phyloP scores from a whole-genome alignment of 2,888 invertebrate genomes.

The Steinernema hermaphroditum region DNA sequence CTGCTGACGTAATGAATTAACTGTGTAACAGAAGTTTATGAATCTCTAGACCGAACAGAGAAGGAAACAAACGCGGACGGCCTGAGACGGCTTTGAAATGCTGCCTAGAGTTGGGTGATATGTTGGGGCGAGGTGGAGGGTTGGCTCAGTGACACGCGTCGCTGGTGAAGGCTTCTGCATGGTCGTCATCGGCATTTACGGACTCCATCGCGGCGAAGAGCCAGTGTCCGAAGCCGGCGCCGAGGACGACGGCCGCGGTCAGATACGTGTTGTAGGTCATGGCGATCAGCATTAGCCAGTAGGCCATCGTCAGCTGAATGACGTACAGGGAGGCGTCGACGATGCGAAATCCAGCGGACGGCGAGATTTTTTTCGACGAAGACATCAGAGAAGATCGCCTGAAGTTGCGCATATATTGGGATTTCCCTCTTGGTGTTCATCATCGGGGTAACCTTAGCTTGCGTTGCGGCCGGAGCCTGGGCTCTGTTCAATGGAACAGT shows the following conservation, averaged over 20 bases:
- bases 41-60: neutral
- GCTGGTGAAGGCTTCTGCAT: constrained; percentile 52
- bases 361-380: constrained; percentile 23
- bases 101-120: constrained; percentile 24
- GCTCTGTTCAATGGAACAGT: too few species aligned
- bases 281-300: constrained; percentile 63
- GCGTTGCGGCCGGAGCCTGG: too few species aligned
- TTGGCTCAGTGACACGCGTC: constrained; percentile 55
- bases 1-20: neutral
- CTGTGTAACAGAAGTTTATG: constrained; percentile 14
- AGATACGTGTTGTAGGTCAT: constrained; percentile 65
- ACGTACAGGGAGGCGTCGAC: constrained; percentile 46
- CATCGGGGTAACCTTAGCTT: too few species aligned
- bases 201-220: constrained; percentile 55
- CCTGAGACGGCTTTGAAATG: neutral
- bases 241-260: constrained; percentile 57
- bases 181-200: constrained; percentile 45
- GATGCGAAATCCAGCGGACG: constrained; percentile 33
- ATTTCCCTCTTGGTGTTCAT: too few species aligned
- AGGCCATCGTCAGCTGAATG: constrained; percentile 60
- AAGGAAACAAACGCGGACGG: too few species aligned
- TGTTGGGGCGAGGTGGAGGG: neutral
- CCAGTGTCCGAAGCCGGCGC: constrained; percentile 62
- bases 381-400: constrained; percentile 28
- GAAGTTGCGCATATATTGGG: too few species aligned